Base-by-base conservation (phyloP, 2,888 invertebrate species). In the Scaptomyza parva region DNA sequence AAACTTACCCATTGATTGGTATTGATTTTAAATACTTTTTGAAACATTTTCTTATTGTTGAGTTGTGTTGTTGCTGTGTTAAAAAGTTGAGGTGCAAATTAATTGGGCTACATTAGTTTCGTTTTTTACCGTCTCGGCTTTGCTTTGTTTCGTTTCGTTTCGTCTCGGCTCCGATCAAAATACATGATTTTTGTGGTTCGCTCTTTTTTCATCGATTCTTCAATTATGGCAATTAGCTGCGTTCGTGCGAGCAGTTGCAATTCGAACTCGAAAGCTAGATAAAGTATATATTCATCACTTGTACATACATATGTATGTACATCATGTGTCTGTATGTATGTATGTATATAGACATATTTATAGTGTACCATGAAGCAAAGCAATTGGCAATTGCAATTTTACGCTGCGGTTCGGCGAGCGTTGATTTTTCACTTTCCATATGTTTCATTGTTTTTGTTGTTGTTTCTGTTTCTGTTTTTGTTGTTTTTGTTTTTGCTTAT, bases 171-270 rank as follows among this genome's bases (percentile, higher is more conserved):
- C 37, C 53, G 50, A 54, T 68, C 61, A 54, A 41, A 54, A 68
- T 68, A 47, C 2, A 47, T 41, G 50, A 53, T 47, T 66, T 28
- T 63, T 48, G 40, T 58, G 48, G 20, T 40, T 48, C 50, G 43
- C 33, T 59, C 39, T 65, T 63, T 58, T 70, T 76, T 50, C 58
- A 61, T 75, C 57, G 61, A 70, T 75, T 76, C 77, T 70, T 84
- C 65, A 86, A 81, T 86, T 82, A 86, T 67, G 76, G 76, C 82
- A 82, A 86, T 82, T 86, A 86, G 85, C 81, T 81, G 80, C 72
- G 66, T 80, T 80, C 66, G 71, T 72, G 72, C 70, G 40, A 44
- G 39, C 60, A 60, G 22, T 40, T 66, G 43, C 53, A 58, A 67
- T 41, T 11, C 35, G 9, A 51, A 37, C 48, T 37, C 18, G 26